A percentile compares a stretch with the other conserved stretches of the same genome.
Evolutionary conservation across 2,888 invertebrate genomes (phyloP).

Genomic region (Cephalotes varians): DNA sequence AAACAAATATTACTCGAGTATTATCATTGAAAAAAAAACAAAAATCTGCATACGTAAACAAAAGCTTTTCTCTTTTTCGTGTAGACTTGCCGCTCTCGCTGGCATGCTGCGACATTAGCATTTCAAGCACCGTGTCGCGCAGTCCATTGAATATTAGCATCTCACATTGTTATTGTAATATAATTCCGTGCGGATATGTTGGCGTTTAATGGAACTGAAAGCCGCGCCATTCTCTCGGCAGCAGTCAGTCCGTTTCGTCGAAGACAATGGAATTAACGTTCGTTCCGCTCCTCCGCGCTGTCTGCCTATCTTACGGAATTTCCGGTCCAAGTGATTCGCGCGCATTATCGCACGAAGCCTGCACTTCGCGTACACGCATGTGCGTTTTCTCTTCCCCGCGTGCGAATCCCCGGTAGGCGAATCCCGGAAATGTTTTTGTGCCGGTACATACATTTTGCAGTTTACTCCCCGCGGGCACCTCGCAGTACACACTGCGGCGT

Average conservation of each 20-base stretch:
- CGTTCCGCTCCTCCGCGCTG: constrained; percentile 62
- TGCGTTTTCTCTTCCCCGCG: constrained; percentile 42
- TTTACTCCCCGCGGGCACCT: background rate
- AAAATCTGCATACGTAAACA: constrained; percentile 29
- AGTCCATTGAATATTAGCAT: constrained; percentile 54
- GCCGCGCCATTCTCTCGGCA: constrained; percentile 51
- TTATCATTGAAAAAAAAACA: background rate
- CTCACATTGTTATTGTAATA: constrained; percentile 52
- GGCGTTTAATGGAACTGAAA: constrained; percentile 65
- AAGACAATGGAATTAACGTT: constrained; percentile 76
- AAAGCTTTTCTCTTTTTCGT: background rate
- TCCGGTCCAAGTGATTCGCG: constrained; percentile 54
- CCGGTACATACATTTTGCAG: constrained; percentile 30
- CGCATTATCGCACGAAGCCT: constrained; percentile 54
- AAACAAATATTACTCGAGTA: background rate
- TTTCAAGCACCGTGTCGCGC: constrained; percentile 48
- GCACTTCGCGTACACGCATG: background rate
- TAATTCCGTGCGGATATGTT: constrained; percentile 60
- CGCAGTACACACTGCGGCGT: background rate
- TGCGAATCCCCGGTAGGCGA: background rate
- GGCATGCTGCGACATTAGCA: constrained; percentile 40
- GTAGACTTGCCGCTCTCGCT: background rate
- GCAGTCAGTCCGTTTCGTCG: constrained; percentile 51
- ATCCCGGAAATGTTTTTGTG: constrained; percentile 36
- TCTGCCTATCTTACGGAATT: constrained; percentile 59